Base-by-base conservation (phyloP, 2,797 vertebrate species). In the Sebastes variabilis region DNA sequence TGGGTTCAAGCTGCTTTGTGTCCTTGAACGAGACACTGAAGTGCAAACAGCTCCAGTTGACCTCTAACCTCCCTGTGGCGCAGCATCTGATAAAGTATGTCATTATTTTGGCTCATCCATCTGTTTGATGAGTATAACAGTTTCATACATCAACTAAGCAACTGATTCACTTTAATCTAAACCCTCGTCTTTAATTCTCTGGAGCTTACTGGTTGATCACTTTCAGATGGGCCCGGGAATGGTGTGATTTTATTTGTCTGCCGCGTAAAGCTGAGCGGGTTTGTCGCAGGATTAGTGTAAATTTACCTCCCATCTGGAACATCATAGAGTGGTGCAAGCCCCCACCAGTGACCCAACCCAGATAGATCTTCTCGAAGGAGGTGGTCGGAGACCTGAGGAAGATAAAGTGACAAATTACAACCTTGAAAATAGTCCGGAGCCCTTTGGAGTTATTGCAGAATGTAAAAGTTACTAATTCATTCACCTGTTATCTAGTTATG, bases 221-320 rank as follows among this genome's bases (percentile, higher is more conserved):
- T 92, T 88, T 89, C 90, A 89, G 82, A 90, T 88, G 85, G 71
- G 70, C 60, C 7, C 11, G 30, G 6, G 46, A 86, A 85, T 55
- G 20, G 49, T 18, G 30, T n/a, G 18, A 20, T 46, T 80, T 61
- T 61, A 25, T 1, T 4, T 1, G 16, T 72, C 66, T 72, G 49
- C 75, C 2, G 59, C 68, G 62, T 46, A 10, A 75, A 85, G 67
- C 69, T 64, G 64, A 79, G 55, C 60, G 62, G 73, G 68, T 84
- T 88, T 84, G 90, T 90, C 76, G 66, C 36, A 54, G 77, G 75
- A 77, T 90, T 78, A 85, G 84, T 72, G 81, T 60, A 73, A 85
- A 79, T 75, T 83, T 79, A 60, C 60, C 82, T 79, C 87, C 75
- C 76, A 82, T 81, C 72, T 87, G 83, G 71, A 87, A 55, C 77